phyloP scores from a whole-genome alignment of 2,888 invertebrate species.

The Monoplex corrugatus region DNA sequence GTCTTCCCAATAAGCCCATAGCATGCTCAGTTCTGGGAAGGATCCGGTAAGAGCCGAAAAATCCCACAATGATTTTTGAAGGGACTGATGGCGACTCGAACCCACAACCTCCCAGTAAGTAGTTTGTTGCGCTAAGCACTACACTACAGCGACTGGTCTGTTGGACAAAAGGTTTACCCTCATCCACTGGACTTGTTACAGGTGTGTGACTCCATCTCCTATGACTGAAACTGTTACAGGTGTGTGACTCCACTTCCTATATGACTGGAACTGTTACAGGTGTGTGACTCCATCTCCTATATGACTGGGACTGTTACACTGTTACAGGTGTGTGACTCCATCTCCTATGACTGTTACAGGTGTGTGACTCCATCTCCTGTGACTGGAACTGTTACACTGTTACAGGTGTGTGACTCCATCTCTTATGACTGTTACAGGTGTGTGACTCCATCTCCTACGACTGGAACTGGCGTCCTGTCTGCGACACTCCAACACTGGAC shows the following conservation, averaged over 20 bases:
- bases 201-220: slow-evolving; percentile 31
- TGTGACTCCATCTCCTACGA: slow-evolving; percentile 25
- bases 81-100: no score
- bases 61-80: no score
- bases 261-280: slow-evolving; percentile 2
- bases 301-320: slow-evolving; percentile 22
- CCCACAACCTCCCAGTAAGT: no score
- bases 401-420: neutral
- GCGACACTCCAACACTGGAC: neutral
- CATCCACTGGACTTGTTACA: neutral
- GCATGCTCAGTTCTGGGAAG: no score
- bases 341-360: neutral
- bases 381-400: slow-evolving; percentile 8
- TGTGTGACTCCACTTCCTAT: neutral
- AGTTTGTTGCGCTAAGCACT: no score
- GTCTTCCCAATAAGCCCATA: no score
- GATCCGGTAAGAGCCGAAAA: no score
- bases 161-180: no score
- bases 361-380: slow-evolving; percentile 5
- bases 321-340: no score
- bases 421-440: slow-evolving; percentile 8
- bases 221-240: slow-evolving; percentile 18
- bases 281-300: slow-evolving; percentile 11
- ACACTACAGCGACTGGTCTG: no score
- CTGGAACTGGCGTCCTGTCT: slow-evolving; percentile 1